These are phyloP conservation scores for Parotia lawesii DNA, from an alignment of 2,113 vertebrate species.

Conservation along the genomic window DNA sequence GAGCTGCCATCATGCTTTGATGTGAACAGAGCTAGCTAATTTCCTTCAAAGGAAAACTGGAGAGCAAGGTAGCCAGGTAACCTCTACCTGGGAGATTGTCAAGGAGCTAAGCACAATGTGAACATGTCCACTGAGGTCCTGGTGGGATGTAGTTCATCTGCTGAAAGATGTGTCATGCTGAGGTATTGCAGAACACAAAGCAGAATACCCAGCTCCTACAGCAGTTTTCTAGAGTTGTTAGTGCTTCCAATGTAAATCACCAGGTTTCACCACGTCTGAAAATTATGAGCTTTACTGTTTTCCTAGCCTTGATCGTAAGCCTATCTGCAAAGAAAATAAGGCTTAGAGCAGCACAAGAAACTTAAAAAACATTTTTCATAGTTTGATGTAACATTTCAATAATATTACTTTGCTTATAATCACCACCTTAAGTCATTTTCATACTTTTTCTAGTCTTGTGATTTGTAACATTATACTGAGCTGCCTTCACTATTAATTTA, in stretches of 20 bases:
- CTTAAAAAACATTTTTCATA: not conserved
- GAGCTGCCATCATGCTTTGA: too few species aligned
- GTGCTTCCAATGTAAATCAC: not conserved
- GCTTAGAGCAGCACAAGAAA: not conserved
- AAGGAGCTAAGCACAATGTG: too few species aligned
- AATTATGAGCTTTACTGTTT: not conserved
- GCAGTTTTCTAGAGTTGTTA: not conserved
- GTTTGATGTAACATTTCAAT: not conserved
- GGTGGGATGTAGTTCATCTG: too few species aligned
- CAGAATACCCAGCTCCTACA: not conserved
- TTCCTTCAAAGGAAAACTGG: too few species aligned
- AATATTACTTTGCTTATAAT: not conserved
- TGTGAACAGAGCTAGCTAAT: too few species aligned
- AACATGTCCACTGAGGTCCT: too few species aligned
- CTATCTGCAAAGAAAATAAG: not conserved
- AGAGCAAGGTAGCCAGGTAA: too few species aligned
- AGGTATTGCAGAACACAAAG: not conserved
- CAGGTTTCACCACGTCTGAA: not conserved
- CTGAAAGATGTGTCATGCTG: too few species aligned
- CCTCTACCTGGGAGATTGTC: too few species aligned
- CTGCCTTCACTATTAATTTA: too few species aligned
- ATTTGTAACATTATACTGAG: too few species aligned
- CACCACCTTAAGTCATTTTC: not conserved
- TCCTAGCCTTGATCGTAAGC: not conserved
- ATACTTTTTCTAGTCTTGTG: too few species aligned